phyloP scores from a whole-genome alignment of 1,140 invertebrate species.

The Drosophila jambulina region DNA sequence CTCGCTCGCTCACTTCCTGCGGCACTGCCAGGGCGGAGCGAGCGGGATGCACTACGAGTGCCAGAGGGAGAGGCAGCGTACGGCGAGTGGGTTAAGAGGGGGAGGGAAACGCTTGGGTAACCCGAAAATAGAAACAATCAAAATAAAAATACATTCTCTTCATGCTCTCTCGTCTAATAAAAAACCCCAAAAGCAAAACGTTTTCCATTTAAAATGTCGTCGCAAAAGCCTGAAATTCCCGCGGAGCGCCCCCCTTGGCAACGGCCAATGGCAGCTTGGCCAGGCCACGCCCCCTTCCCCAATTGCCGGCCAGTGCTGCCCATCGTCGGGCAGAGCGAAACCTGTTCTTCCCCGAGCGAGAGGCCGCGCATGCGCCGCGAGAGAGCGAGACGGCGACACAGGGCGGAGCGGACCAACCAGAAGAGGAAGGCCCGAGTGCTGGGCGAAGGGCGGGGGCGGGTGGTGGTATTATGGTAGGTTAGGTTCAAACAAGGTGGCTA shows the following conservation, averaged over 20 bases:
- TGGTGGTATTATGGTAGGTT: conserved; percentile 83
- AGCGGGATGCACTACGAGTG: conserved; percentile 9
- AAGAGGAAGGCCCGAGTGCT: conserved; percentile 23
- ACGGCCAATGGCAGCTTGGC: conserved; percentile 61
- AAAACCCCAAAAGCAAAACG: conserved; percentile 85
- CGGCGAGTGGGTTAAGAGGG: background rate
- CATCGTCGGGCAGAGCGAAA: conserved; percentile 54
- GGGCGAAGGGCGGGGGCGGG: conserved; percentile 20
- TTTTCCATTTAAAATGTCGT: conserved; percentile 85
- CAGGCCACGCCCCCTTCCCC: conserved; percentile 57
- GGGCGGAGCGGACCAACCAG: conserved; percentile 48
- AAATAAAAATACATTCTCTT: conserved; percentile 83
- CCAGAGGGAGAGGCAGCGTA: conserved; percentile 20
- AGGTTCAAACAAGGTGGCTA: conserved; percentile 84
- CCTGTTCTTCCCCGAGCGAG: conserved; percentile 57
- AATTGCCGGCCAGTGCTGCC: conserved; percentile 73
- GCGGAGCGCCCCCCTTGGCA: conserved; percentile 3
- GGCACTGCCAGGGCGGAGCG: background rate
- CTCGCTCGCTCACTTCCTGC: conserved; percentile 12
- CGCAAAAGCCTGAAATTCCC: conserved; percentile 50
- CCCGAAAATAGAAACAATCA: conserved; percentile 81
- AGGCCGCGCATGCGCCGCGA: conserved; percentile 54
- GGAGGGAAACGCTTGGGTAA: conserved; percentile 56
- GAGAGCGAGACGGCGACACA: conserved; percentile 35
- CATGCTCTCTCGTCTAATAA: conserved; percentile 72